Evolutionary conservation across 2,797 vertebrate genomes (phyloP).

Genomic region (Vireo griseus): DNA sequence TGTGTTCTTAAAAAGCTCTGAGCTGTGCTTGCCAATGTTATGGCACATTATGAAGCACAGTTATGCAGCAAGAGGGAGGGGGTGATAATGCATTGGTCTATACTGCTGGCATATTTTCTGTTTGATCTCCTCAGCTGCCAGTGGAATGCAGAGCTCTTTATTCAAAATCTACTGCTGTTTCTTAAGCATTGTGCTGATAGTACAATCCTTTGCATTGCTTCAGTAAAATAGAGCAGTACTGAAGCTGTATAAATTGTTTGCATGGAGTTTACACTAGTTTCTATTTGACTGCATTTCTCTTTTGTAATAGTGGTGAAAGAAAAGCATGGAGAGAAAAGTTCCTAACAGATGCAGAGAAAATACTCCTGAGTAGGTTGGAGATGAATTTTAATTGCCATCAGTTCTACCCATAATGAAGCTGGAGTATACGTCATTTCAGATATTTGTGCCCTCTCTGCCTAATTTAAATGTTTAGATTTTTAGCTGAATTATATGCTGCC

Average conservation of each 20-base stretch:
- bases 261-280: conserved; percentile 46
- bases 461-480: background rate
- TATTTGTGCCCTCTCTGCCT: background rate
- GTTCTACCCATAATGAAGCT: conserved; percentile 24
- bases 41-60: conserved; percentile 76
- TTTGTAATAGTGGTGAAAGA: conserved; percentile 40
- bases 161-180: conserved; percentile 59
- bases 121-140: conserved; percentile 71
- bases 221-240: conserved; percentile 52
- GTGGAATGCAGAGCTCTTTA: conserved; percentile 64
- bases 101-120: conserved; percentile 75
- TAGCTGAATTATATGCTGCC: background rate
- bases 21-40: conserved; percentile 79
- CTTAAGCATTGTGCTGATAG: conserved; percentile 60
- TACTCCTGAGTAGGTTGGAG: background rate
- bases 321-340: conserved; percentile 32
- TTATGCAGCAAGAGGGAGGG: conserved; percentile 69
- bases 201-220: conserved; percentile 54
- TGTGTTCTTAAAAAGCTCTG: conserved; percentile 79
- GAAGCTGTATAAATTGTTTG: conserved; percentile 51
- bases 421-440: background rate
- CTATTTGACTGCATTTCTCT: conserved; percentile 37
- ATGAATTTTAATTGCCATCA: conserved; percentile 58
- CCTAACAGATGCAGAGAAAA: background rate
- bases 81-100: conserved; percentile 76